Conservation (phyloP, 2,797 vertebrate genomes). For the Centroberyx gerrardi region DNA sequence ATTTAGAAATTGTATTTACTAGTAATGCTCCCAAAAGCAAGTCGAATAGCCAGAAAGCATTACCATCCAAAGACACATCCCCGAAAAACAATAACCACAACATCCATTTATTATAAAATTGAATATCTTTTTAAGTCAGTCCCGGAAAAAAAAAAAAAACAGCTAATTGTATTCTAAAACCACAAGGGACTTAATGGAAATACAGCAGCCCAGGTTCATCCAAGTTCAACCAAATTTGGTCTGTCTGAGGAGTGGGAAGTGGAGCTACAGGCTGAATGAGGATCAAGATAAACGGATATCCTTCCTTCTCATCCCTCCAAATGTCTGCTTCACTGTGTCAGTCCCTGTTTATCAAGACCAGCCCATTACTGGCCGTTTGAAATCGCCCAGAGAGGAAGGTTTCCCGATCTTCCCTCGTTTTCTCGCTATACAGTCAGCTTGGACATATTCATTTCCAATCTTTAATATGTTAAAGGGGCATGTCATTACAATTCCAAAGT, state of each 20-base stretch:
- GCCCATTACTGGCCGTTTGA: constrained; percentile 27
- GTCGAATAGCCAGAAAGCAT: constrained; percentile 10
- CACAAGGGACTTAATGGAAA: constrained; percentile 30
- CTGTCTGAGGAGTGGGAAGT: constrained; percentile 35
- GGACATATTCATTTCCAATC: not conserved
- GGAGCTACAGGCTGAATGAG: constrained; percentile 43
- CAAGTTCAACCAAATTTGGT: constrained; percentile 42
- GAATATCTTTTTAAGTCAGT: not conserved
- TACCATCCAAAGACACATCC: constrained; percentile 1
- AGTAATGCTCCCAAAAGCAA: not conserved
- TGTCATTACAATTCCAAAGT: not conserved
- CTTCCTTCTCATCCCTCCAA: constrained; percentile 37
- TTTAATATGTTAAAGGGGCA: not conserved
- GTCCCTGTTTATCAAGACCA: constrained; percentile 37
- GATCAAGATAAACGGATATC: constrained; percentile 60
- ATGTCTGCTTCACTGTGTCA: constrained; percentile 44
- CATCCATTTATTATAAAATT: not conserved
- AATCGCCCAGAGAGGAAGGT: constrained; percentile 28
- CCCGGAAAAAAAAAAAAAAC: not conserved
- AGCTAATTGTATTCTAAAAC: constrained; percentile 28
- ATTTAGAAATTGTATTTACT: not conserved
- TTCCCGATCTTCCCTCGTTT: not conserved
- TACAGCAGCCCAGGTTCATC: constrained; percentile 21
- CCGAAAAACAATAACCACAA: not conserved
- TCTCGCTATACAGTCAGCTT: not conserved